Base-by-base conservation (phyloP, 2,888 invertebrate species). In the Plagiodera versicolora region DNA sequence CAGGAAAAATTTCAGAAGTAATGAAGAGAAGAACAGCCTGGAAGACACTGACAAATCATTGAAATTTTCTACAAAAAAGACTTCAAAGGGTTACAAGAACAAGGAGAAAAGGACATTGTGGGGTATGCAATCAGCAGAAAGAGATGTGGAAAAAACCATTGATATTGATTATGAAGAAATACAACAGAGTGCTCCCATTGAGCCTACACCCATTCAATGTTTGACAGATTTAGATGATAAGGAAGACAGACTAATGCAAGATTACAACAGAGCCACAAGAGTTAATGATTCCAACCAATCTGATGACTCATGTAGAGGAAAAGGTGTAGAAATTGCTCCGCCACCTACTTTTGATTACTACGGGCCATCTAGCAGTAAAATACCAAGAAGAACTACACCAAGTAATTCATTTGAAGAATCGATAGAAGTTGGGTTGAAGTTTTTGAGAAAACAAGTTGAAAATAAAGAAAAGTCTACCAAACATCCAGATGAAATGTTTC, bases 261-360 rank as follows among this genome's bases (percentile, higher is more conserved):
- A 73, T 60, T 69, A 67, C 58, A 60, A 56, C 18, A 53, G 30
- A 60, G 44, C 57, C 14, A 63, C 52, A 49, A 9, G 54, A 47
- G 35, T 45, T 47, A 46, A 56, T 9, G 39, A 54, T 39, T n/a
- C 19, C 10, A 5, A 45, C 6, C 9, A 24, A 19, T 44, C 53
- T 18, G 51, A 61, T n/a, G 47, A 57, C 24, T 49, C 62, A 57
- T 30, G 32, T 39, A 64, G 68, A 50, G 72, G 73, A 24, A 74
- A 69, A 60, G 81, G 84, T 20, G 81, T 78, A 17, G 87, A 87
- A 78, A 83, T 89, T 66, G 84, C 88, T 6, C 88, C 88, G 6
- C 90, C 90, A 1, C 82, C 88, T 0, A 85, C 85, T 1, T 86
- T 84, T 70, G 86, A 89, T 24, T 87, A 89, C 73, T 86, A 85